A percentile compares a stretch with the other conserved stretches of the same genome.
Conservation (phyloP, 2,113 vertebrate genomes). For the Dicentrarchus labrax region DNA sequence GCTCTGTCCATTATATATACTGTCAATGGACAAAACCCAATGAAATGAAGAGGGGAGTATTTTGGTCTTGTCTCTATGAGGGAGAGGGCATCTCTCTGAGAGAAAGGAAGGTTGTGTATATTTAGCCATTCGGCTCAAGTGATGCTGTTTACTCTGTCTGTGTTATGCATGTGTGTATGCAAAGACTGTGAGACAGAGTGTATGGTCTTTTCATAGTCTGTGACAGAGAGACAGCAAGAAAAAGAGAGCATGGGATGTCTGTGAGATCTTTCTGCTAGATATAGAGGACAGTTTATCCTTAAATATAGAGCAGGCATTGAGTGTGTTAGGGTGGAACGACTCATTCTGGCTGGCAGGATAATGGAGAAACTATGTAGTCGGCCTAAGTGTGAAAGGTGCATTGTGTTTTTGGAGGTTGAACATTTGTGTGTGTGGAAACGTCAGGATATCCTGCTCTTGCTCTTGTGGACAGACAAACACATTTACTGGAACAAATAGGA, state of each 20-base stretch:
- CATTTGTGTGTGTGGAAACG: constrained; percentile 48
- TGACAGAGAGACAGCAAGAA: constrained; percentile 6
- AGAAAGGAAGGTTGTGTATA: constrained; percentile 59
- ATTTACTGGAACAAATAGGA: constrained; percentile 43
- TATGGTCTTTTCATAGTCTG: constrained; percentile 32
- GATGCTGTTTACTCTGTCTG: constrained; percentile 34
- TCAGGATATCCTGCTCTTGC: constrained; percentile 76
- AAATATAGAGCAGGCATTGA: constrained; percentile 12
- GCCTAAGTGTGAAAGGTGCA: constrained; percentile 34
- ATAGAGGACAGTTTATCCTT: constrained; percentile 20
- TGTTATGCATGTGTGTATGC: constrained; percentile 11
- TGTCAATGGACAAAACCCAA: neutral
- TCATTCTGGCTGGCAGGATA: constrained; percentile 28
- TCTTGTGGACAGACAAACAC: constrained; percentile 46
- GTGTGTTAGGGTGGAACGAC: constrained; percentile 31
- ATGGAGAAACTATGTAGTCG: constrained; percentile 43
- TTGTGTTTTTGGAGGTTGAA: constrained; percentile 57
- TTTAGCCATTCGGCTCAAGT: constrained; percentile 44
- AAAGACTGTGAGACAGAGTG: neutral
- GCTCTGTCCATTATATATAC: too few relatives aligned
- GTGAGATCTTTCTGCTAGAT: constrained; percentile 18
- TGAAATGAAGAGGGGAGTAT: constrained; percentile 36
- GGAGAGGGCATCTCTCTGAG: constrained; percentile 23
- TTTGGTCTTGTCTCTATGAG: constrained; percentile 31
- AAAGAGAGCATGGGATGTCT: neutral